These are phyloP conservation scores for Petrolisthes cinctipes DNA, from an alignment of 2,888 invertebrate genomes.

Conservation along the genomic window DNA sequence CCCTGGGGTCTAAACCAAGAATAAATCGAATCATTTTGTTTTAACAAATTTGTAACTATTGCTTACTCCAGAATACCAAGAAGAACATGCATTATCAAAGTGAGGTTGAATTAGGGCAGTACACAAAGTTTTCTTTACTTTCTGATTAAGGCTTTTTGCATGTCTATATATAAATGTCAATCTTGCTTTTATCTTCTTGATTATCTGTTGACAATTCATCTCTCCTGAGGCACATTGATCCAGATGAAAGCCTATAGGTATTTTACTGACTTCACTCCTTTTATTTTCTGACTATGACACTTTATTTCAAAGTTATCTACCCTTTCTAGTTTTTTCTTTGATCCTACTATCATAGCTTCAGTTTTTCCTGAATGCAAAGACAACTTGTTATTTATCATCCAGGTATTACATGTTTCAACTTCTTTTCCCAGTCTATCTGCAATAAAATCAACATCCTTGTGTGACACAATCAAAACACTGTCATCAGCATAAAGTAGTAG, in stretches of 20 bases:
- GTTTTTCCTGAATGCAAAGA: slow-evolving; percentile 12
- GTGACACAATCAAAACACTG: neutral
- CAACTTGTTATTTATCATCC: slow-evolving; percentile 15
- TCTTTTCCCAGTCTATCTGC: neutral
- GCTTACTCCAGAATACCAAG: neutral
- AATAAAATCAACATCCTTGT: neutral
- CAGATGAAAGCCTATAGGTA: neutral
- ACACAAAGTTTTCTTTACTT: too few species aligned
- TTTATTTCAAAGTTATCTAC: too few species aligned
- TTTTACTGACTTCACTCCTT: slow-evolving; percentile 18
- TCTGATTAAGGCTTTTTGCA: neutral
- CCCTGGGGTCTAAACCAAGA: neutral
- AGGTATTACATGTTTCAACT: too few species aligned
- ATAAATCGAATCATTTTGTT: slow-evolving; percentile 5
- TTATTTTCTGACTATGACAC: slow-evolving; percentile 7
- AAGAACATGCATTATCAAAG: slow-evolving; percentile 7
- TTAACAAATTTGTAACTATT: too few species aligned
- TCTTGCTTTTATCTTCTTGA: slow-evolving; percentile 11
- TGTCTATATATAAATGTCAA: neutral
- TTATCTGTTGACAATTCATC: neutral
- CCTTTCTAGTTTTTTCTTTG: neutral
- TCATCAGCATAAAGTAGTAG: slow-evolving; percentile 3
- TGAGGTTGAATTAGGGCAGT: slow-evolving; percentile 12
- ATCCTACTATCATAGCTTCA: slow-evolving; percentile 6
- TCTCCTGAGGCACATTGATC: slow-evolving; percentile 1